These are phyloP conservation scores for Cebidichthys violaceus DNA, from an alignment of 2,113 vertebrate genomes.

Conservation along the genomic window DNA sequence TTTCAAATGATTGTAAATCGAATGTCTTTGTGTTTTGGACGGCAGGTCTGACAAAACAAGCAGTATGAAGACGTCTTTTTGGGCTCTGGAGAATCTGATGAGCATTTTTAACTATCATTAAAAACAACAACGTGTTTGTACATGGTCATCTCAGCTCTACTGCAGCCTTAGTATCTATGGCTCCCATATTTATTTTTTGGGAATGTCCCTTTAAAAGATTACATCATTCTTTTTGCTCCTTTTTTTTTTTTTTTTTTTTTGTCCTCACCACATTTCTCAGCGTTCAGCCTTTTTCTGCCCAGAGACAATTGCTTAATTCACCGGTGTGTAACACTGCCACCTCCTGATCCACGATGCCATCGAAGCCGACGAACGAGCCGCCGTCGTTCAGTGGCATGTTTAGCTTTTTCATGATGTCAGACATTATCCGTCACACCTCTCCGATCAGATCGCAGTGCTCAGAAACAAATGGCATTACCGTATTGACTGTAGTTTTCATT, in stretches of 20 bases:
- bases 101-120: background rate
- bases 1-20: background rate
- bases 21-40: constrained; percentile 9
- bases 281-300: constrained; percentile 79
- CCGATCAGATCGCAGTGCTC: background rate
- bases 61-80: background rate
- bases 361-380: constrained; percentile 28
- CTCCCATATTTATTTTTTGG: constrained; percentile 34
- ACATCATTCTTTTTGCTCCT: constrained; percentile 75
- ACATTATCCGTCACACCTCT: constrained; percentile 4
- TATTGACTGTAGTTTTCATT: background rate
- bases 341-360: constrained; percentile 57
- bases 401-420: constrained; percentile 16
- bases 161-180: constrained; percentile 20
- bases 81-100: background rate
- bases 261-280: constrained; percentile 62
- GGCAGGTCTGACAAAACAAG: background rate
- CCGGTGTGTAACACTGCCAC: constrained; percentile 74
- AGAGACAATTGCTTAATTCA: constrained; percentile 82
- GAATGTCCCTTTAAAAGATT: constrained; percentile 78
- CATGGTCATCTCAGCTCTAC: background rate
- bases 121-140: background rate
- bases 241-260: constrained; percentile 5
- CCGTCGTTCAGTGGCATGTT: constrained; percentile 23
- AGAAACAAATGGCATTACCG: background rate